Conservation (phyloP, 2,888 invertebrate genomes). For the Augiades crinisus region DNA sequence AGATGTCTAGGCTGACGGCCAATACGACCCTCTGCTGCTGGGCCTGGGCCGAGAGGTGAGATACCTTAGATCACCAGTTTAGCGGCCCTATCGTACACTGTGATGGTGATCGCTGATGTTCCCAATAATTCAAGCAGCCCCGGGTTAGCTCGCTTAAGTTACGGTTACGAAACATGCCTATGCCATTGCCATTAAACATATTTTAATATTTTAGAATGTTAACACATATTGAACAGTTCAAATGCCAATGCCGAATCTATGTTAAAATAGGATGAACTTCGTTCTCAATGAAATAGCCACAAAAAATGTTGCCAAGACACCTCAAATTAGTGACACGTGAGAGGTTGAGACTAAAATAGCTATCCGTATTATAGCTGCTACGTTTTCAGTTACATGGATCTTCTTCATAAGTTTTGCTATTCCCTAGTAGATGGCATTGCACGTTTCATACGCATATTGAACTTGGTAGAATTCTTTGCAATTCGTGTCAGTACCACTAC, state of each 20-base stretch:
- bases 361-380: conserved; percentile 33
- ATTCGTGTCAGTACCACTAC: too few species aligned
- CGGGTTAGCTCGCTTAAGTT: too few species aligned
- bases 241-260: conserved; percentile 38
- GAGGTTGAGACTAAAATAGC: conserved; percentile 55
- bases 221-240: not conserved
- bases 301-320: conserved; percentile 65
- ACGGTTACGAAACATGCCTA: too few species aligned
- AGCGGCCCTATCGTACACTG: too few species aligned
- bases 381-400: conserved; percentile 25
- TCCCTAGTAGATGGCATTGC: conserved; percentile 61
- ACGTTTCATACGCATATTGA: not conserved
- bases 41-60: too few species aligned
- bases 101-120: too few species aligned
- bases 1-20: too few species aligned
- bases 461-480: not conserved
- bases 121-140: too few species aligned
- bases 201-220: too few species aligned
- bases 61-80: too few species aligned
- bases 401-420: conserved; percentile 47
- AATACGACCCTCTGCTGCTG: too few species aligned
- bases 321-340: conserved; percentile 52
- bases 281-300: conserved; percentile 57
- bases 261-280: conserved; percentile 59
- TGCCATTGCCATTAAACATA: too few species aligned